Conservation (phyloP, 2,888 invertebrate species). For the Ochropleura leucogaster region DNA sequence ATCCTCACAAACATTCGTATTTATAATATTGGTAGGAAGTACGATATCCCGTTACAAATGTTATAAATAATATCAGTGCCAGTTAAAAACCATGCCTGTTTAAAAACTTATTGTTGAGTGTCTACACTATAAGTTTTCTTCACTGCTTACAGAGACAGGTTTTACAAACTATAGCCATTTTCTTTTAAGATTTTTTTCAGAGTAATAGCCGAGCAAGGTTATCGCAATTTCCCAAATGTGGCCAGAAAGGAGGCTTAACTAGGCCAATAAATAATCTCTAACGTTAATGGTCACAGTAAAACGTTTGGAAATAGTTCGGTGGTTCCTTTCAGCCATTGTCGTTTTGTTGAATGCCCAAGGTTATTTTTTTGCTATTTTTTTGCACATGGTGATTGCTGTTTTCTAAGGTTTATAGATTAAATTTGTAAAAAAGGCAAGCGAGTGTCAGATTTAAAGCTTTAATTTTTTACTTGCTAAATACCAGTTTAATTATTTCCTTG, state of each 20-base stretch:
- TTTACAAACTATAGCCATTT: not conserved
- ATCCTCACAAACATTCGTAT: no score
- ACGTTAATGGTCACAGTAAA: slow-evolving; percentile 70
- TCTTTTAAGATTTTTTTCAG: slow-evolving; percentile 14
- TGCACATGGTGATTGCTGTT: not conserved
- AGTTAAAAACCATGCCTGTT: no score
- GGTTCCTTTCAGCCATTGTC: slow-evolving; percentile 45
- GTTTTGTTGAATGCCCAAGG: not conserved
- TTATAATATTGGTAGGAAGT: no score
- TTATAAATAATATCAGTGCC: no score
- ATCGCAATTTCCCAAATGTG: slow-evolving; percentile 54
- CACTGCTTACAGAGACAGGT: not conserved
- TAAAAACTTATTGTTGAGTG: not conserved
- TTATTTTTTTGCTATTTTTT: not conserved
- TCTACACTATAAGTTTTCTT: not conserved
- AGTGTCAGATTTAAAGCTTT: not conserved
- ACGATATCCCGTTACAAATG: no score
- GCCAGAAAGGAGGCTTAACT: slow-evolving; percentile 59
- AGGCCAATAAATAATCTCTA: slow-evolving; percentile 68
- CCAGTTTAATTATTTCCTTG: not conserved
- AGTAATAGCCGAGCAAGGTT: slow-evolving; percentile 33
- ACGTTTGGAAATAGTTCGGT: slow-evolving; percentile 52
- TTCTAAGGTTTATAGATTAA: not conserved
- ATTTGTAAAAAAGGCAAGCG: not conserved
- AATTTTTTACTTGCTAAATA: not conserved